A percentile compares a stretch with the other conserved stretches of the same genome.
Evolutionary conservation across 2,888 invertebrate genomes (phyloP).

Genomic region (Drosophila birchii): DNA sequence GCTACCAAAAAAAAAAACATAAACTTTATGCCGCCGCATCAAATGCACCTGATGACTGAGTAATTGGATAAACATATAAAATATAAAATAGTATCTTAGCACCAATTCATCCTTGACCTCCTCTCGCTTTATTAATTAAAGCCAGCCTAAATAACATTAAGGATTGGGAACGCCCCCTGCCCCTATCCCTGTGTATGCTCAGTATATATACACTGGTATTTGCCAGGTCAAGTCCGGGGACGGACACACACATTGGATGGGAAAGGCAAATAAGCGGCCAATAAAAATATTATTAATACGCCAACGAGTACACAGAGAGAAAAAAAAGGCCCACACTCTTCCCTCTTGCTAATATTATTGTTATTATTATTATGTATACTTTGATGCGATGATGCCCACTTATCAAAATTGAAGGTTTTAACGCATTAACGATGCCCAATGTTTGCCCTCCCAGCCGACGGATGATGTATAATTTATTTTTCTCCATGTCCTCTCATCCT

Average conservation of each 20-base stretch:
- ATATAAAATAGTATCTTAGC: background rate
- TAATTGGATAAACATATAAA: slow-evolving; percentile 9
- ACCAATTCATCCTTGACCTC: background rate
- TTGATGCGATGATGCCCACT: slow-evolving; percentile 21
- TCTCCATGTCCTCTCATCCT: slow-evolving; percentile 14
- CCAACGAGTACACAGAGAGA: slow-evolving; percentile 46
- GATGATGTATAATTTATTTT: slow-evolving; percentile 20
- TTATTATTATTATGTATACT: slow-evolving; percentile 12
- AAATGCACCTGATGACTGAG: slow-evolving; percentile 27
- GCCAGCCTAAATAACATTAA: slow-evolving; percentile 31
- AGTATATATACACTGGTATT: slow-evolving; percentile 12
- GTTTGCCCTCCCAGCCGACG: slow-evolving; percentile 9
- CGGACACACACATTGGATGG: slow-evolving; percentile 5
- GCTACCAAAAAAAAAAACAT: slow-evolving; percentile 10
- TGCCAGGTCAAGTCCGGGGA: slow-evolving; percentile 40
- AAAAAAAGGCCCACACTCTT: background rate
- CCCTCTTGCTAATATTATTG: background rate
- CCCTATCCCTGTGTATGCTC: slow-evolving; percentile 7
- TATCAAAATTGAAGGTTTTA: slow-evolving; percentile 26
- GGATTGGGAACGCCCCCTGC: background rate
- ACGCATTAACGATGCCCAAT: slow-evolving; percentile 9
- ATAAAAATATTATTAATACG: slow-evolving; percentile 77
- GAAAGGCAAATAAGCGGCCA: slow-evolving; percentile 72
- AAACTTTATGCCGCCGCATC: slow-evolving; percentile 7
- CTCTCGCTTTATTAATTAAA: slow-evolving; percentile 63